Base-by-base conservation (phyloP, 2,797 vertebrate genomes). In the Amblyopsis hoosieri region DNA sequence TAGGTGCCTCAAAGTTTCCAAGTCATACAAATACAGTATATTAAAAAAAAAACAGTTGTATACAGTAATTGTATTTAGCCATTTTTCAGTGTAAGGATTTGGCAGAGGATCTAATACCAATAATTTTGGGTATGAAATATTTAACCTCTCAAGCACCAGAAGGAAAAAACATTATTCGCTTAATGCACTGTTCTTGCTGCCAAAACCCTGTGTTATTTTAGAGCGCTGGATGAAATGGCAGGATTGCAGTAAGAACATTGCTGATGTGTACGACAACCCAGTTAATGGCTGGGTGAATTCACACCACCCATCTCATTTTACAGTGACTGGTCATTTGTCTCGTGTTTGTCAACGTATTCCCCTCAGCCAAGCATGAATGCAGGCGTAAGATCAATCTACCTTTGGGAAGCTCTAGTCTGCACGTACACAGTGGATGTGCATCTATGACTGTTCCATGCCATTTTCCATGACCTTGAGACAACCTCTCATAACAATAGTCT, bases 241-340 rank as follows among this genome's bases (percentile, higher is more conserved):
- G 65, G 54, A 59, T 67, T 65, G 74, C 42, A 45, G 56, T 17
- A 75, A 65, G 85, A 81, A 76, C 73, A 82, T 64, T 72, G 69
- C 80, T 69, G 69, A 84, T 74, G 70, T 54, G 45, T 78, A 74
- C 79, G 72, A 86, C 80, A 74, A 64, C 60, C 60, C 67, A 46
- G 60, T 76, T 82, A 82, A 87, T 74, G 67, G 52, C 64, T 74
- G 81, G 69, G 64, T 78, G 75, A 82, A 67, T 85, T 85, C 76
- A 82, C 85, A 76, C 77, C 79, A 71, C 79, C 79, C 71, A 66
- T 84, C 76, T 86, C 78, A 72, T 84, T 87, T 89, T 81, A 84
- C 88, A 78, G 68, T 79, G 80, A 72, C 80, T 81, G 82, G 65
- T 78, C 83, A 81, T 88, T 85, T 84, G 72, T 85, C 74, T 82